Conservation (phyloP, 2,797 vertebrate species). For the Manis crassicaudata region DNA sequence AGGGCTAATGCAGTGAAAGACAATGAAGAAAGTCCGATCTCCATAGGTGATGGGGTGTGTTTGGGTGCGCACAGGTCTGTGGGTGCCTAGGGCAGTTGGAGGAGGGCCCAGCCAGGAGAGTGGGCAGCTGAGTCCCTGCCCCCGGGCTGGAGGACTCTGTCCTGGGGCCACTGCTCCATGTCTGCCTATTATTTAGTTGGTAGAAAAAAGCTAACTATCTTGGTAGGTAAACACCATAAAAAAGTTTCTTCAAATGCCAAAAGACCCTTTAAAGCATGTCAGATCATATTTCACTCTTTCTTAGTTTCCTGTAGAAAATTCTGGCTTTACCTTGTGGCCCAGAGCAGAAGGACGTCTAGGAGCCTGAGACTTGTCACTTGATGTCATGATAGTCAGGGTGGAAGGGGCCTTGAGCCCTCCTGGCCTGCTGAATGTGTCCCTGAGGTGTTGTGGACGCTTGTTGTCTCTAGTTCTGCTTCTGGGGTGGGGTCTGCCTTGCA, state of each 20-base stretch:
- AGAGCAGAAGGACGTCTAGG: fast-evolving
- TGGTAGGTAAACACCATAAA: not conserved
- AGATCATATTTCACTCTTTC: not conserved
- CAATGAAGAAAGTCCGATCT: conserved; percentile 8
- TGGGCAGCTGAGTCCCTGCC: no score
- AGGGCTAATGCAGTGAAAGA: conserved; percentile 19
- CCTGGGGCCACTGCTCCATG: not conserved
- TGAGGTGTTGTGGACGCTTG: fast-evolving
- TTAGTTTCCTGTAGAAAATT: not conserved
- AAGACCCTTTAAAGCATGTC: not conserved
- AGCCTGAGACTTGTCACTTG: not conserved
- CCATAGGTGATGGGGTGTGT: no score
- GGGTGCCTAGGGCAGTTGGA: not conserved
- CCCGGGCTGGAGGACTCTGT: no score
- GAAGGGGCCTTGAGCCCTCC: not conserved
- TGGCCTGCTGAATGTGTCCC: not conserved
- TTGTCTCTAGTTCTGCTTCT: not conserved
- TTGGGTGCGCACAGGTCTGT: not conserved
- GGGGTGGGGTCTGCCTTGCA: fast-evolving
- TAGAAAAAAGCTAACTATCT: not conserved
- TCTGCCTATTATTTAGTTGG: not conserved
- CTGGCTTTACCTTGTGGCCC: not conserved
- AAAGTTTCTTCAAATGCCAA: not conserved
- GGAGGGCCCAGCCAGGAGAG: not conserved
- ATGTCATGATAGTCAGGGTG: not conserved